Conservation (phyloP, 2,888 invertebrate genomes). For the Cyaniris semiargus region DNA sequence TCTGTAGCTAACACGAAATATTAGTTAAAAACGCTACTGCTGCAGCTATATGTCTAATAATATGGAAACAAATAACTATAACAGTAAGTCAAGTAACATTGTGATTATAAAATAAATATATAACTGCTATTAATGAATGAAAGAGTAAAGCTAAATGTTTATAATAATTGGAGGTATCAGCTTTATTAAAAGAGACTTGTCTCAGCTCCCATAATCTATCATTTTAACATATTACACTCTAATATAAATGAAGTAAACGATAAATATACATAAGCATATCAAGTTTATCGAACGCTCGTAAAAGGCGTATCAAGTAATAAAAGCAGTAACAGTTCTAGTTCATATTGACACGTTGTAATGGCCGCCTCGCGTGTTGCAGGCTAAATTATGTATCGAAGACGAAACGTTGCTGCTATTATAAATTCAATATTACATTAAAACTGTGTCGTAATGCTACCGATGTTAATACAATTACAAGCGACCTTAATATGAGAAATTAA, state of each 20-base stretch:
- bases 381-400: conserved; percentile 25
- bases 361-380: conserved; percentile 20
- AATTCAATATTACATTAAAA: conserved; percentile 18
- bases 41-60: neutral
- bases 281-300: conserved; percentile 21
- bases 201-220: neutral
- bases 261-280: conserved; percentile 9
- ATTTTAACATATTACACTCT: neutral
- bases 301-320: conserved; percentile 17
- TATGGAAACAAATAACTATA: neutral
- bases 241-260: conserved; percentile 1
- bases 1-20: neutral
- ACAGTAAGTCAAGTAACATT: no score
- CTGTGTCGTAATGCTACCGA: neutral
- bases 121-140: neutral
- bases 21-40: neutral
- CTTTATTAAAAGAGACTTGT: neutral
- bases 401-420: conserved; percentile 3
- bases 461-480: neutral
- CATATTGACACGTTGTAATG: conserved; percentile 25
- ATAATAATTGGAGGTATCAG: neutral
- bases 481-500: neutral
- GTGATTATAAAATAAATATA: no score
- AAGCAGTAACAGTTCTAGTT: conserved; percentile 12
- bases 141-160: neutral